Conservation (phyloP, 2,797 vertebrate species). For the Rhynchotus rufescens region DNA sequence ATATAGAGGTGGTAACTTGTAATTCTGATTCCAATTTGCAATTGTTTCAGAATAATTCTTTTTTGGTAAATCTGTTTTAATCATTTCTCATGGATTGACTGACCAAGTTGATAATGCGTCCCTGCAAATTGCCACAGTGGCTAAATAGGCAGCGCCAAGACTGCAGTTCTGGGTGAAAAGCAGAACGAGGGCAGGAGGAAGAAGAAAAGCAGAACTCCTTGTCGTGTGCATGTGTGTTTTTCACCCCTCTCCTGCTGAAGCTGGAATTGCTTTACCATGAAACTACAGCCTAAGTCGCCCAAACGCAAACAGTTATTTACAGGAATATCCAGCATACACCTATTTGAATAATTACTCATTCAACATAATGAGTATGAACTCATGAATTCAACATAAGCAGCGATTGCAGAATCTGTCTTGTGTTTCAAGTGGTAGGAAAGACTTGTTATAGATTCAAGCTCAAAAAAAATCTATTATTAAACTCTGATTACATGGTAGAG, state of each 20-base stretch:
- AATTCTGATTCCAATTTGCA: not conserved
- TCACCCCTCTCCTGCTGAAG: not conserved
- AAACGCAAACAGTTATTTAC: not conserved
- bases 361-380: not conserved
- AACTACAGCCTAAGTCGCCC: not conserved
- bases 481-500: not conserved
- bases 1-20: not conserved
- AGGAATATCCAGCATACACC: not conserved
- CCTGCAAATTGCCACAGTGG: not conserved
- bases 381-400: not conserved
- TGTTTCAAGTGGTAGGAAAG: not conserved
- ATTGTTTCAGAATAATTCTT: not conserved
- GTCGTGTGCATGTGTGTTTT: not conserved
- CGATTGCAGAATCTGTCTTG: constrained; percentile 6
- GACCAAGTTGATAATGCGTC: not conserved
- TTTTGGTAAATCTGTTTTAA: not conserved
- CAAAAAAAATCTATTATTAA: not conserved
- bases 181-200: not conserved
- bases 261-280: not conserved
- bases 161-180: not conserved
- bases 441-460: not conserved
- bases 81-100: not conserved
- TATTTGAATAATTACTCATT: constrained; percentile 56
- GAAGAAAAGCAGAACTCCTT: constrained; percentile 35
- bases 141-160: not conserved